Conservation (phyloP, 2,797 vertebrate genomes). For the Anguilla megastoma region DNA sequence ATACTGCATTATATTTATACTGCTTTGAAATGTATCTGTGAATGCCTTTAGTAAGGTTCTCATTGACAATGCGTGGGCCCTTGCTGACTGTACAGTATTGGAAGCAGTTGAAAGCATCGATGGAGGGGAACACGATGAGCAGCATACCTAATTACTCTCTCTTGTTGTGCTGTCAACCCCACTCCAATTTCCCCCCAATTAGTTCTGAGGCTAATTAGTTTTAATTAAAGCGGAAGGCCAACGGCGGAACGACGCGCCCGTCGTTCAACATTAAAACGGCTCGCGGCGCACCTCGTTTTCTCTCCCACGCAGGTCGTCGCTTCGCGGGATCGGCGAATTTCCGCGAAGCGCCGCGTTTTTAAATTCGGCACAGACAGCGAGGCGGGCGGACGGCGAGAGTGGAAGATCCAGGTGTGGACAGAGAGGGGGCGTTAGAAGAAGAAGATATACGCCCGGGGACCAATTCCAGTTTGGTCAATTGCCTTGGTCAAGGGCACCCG, state of each 20-base stretch:
- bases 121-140: not conserved
- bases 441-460: too few species aligned
- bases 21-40: not conserved
- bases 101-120: not conserved
- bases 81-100: slow-evolving; percentile 4
- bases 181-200: slow-evolving; percentile 7
- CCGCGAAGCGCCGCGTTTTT: not conserved
- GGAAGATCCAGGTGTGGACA: not conserved
- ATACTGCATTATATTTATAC: not conserved
- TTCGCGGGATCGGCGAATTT: not conserved
- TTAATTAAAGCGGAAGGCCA: slow-evolving; percentile 35
- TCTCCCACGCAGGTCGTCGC: not conserved
- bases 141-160: slow-evolving; percentile 30
- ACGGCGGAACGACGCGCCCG: not conserved
- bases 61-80: not conserved
- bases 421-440: too few species aligned
- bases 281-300: not conserved
- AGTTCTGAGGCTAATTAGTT: slow-evolving; percentile 27
- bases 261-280: slow-evolving; percentile 24
- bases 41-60: not conserved
- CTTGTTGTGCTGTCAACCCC: not conserved
- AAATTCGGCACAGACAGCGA: not conserved
- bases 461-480: too few species aligned
- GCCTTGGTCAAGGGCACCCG: too few species aligned
- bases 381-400: not conserved